phyloP scores from a whole-genome alignment of 2,113 vertebrate genomes.

The Ahaetulla prasina region DNA sequence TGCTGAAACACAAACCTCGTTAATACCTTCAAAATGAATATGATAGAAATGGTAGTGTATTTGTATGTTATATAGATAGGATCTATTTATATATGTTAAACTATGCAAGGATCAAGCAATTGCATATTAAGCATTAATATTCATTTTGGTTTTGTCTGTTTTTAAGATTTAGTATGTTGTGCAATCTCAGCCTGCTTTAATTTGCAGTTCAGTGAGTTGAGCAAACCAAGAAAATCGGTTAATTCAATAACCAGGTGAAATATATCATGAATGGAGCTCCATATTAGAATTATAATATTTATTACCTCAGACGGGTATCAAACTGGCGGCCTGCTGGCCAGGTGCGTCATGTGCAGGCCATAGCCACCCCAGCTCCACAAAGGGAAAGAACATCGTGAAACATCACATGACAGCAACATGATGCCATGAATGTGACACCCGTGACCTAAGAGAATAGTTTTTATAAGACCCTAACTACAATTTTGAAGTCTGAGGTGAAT shows the following conservation, averaged over 20 bases:
- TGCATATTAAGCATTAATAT: not conserved
- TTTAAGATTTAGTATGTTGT: not conserved
- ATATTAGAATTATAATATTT: not conserved
- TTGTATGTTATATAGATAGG: not conserved
- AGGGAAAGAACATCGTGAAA: no score
- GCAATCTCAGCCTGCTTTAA: not conserved
- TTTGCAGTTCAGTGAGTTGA: not conserved
- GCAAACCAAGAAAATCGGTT: not conserved
- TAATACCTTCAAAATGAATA: not conserved
- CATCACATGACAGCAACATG: no score
- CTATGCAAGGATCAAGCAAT: not conserved
- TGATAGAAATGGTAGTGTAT: not conserved
- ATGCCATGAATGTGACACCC: no score
- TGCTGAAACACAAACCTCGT: not conserved
- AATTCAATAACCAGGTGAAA: not conserved
- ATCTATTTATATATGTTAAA: not conserved
- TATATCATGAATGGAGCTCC: not conserved
- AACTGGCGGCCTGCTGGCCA: no score
- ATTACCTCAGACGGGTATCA: not conserved
- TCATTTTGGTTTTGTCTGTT: not conserved
- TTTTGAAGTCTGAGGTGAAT: not conserved
- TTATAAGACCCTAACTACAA: not conserved
- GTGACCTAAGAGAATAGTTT: no score
- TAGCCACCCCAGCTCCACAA: no score
- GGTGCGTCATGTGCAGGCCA: no score